phyloP scores from a whole-genome alignment of 2,113 vertebrate genomes.

The Rhynchomys soricoides region DNA sequence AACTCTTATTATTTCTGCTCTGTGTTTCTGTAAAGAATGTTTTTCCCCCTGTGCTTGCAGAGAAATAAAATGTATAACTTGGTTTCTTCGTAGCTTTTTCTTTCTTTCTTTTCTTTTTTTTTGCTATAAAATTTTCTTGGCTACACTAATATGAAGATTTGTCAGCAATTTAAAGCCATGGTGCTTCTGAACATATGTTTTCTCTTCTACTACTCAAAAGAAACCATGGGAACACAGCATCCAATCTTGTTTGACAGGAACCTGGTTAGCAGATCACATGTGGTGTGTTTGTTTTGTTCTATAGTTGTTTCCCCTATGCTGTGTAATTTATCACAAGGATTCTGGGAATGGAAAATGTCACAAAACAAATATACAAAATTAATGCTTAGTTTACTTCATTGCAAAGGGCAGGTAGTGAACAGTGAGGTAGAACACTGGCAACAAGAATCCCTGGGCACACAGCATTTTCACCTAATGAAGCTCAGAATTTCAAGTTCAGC shows the following conservation, averaged over 20 bases:
- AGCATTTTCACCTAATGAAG: background rate
- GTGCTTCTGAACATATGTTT: constrained; percentile 52
- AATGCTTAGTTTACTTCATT: constrained; percentile 72
- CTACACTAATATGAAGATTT: constrained; percentile 66
- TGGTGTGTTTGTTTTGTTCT: constrained; percentile 73
- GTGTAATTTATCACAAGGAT: constrained; percentile 69
- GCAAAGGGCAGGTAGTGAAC: constrained; percentile 66
- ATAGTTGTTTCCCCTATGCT: constrained; percentile 59
- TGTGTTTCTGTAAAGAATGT: constrained; percentile 51
- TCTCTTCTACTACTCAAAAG: constrained; percentile 55
- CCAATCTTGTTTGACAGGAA: constrained; percentile 65
- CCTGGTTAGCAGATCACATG: constrained; percentile 72
- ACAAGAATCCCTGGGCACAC: background rate
- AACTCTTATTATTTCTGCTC: constrained; percentile 32
- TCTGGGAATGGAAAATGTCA: constrained; percentile 76
- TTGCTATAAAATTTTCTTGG: constrained; percentile 53
- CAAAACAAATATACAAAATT: constrained; percentile 71
- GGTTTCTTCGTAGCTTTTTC: constrained; percentile 24
- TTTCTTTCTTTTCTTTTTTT: background rate
- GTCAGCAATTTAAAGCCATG: constrained; percentile 63
- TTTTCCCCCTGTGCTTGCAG: constrained; percentile 35
- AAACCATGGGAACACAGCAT: constrained; percentile 67
- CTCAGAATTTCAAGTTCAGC: background rate
- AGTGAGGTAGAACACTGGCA: constrained; percentile 47
- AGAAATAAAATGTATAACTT: constrained; percentile 32